Evolutionary conservation across 2,113 vertebrate species (phyloP), one percentile per base, ranked within the genome.

Genomic region (Serilophus lunatus): DNA sequence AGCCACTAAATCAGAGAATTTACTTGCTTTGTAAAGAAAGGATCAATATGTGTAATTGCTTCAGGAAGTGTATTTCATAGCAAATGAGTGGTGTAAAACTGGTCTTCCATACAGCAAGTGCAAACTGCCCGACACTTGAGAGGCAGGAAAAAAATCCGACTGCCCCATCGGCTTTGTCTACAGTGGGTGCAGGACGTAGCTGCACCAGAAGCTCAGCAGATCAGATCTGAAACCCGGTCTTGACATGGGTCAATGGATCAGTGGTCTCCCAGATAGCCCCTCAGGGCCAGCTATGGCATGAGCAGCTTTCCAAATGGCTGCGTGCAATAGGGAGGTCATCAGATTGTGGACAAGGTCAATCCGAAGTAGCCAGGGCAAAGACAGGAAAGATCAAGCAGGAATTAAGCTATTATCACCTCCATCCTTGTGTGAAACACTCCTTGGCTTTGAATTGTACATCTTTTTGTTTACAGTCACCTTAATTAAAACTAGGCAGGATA

Each of bases 241-340:
- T 98, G 98, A 98, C 98, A 99, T 98, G 99, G 99, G 99, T 99
- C 99, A 99, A 66, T 97, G 98, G 97, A 98, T 98, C 98, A 98
- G 97, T 92, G 92, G 96, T 97, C 98, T 98, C 96, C 95, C 94
- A 97, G 98, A 98, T 87, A 97, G 95, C 97, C 98, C 98, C 97
- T 98, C 86, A 94, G 98, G 98, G 98, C 95, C 95, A 97, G 93
- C 97, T 88, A 96, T 65, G 95, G 97, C 96, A 97, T 95, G 96
- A 92, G 93, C 87, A 87, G 94, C 96, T 97, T 97, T 98, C 97
- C 97, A 98, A 97, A 95, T 26, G 96, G 93, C 93, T 86, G 96
- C 98, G 97, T 97, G 98, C 98, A 98, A 97, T 80, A 90, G 96
- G 94, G 86, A 98, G 99, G 99, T 99, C 99, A 99, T 97, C 98